These are phyloP conservation scores for Batillaria attramentaria DNA, from an alignment of 1,140 invertebrate genomes.

Conservation along the genomic window DNA sequence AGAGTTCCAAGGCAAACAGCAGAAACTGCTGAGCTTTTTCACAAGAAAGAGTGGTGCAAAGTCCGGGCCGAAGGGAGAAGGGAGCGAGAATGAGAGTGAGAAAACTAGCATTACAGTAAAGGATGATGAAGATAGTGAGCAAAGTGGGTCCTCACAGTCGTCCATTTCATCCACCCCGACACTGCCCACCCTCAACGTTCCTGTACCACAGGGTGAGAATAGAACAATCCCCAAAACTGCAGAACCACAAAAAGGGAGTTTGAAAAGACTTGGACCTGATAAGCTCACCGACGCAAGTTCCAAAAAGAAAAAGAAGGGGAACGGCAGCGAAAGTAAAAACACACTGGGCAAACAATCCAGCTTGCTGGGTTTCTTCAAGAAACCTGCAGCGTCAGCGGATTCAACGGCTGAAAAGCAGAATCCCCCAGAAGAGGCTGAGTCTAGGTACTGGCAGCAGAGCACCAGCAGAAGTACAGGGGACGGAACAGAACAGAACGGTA, in stretches of 20 bases:
- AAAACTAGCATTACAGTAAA: background rate
- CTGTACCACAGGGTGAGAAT: background rate
- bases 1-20: slow-evolving; percentile 75
- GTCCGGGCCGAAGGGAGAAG: background rate
- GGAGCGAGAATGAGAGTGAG: background rate
- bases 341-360: slow-evolving; percentile 41
- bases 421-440: too few species aligned
- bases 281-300: background rate
- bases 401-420: too few species aligned
- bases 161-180: background rate
- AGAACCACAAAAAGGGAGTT: background rate
- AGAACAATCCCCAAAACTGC: too few species aligned
- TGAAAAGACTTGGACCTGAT: background rate
- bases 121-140: background rate
- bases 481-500: background rate
- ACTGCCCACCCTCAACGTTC: background rate
- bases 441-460: too few species aligned
- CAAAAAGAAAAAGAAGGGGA: slow-evolving; percentile 32
- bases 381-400: slow-evolving; percentile 4
- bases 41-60: slow-evolving; percentile 25
- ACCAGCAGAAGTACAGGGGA: background rate
- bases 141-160: background rate
- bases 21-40: slow-evolving; percentile 73
- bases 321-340: background rate
- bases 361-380: slow-evolving; percentile 50